Conservation (phyloP, 1,140 invertebrate genomes). For the Tachypleus tridentatus region DNA sequence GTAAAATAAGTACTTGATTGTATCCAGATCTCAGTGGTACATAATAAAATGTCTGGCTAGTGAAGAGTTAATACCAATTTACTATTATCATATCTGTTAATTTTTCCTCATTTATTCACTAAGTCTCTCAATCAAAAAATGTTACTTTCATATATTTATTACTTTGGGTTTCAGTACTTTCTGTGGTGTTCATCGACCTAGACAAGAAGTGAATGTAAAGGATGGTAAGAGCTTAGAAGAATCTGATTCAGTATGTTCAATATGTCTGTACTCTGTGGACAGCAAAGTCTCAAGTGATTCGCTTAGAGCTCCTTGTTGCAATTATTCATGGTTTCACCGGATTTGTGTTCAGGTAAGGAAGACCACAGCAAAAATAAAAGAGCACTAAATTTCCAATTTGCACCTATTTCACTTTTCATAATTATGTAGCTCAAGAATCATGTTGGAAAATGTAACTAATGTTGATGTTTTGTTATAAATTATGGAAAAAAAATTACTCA, state of each 20-base stretch:
- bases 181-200: slow-evolving; percentile 44
- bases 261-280: slow-evolving; percentile 43
- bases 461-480: background rate
- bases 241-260: slow-evolving; percentile 36
- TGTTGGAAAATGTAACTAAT: background rate
- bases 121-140: too few relatives aligned
- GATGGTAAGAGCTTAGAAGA: background rate
- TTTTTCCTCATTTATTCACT: too few relatives aligned
- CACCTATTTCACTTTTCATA: background rate
- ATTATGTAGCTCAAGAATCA: background rate
- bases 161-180: slow-evolving; percentile 39
- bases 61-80: too few relatives aligned
- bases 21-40: too few relatives aligned
- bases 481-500: too few relatives aligned
- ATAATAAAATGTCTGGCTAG: too few relatives aligned
- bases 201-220: slow-evolving; percentile 34
- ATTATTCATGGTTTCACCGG: slow-evolving; percentile 47
- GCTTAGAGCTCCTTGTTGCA: slow-evolving; percentile 49
- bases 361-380: too few relatives aligned
- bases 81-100: too few relatives aligned
- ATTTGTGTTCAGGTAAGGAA: slow-evolving; percentile 43
- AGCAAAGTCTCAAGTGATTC: slow-evolving; percentile 32
- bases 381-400: background rate
- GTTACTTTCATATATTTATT: too few relatives aligned
- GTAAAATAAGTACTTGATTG: too few relatives aligned